Base-by-base conservation (phyloP, 2,113 vertebrate genomes). In the Lepidothrix coronata region DNA sequence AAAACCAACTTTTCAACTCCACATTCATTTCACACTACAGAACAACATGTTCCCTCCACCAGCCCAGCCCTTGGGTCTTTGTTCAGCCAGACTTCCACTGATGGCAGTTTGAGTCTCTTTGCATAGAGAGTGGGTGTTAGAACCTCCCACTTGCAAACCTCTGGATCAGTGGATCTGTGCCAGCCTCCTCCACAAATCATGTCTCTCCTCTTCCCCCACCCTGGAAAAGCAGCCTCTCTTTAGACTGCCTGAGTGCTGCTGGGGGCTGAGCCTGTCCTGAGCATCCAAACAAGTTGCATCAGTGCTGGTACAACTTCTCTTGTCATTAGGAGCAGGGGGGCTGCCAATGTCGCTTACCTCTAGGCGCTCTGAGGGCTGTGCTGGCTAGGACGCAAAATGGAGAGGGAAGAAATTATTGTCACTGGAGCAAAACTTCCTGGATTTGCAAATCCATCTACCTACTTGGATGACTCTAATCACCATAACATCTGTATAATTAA, bases 401-500 rank as follows among this genome's bases (percentile, higher is more conserved):
- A 93, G 25, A 11, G 30, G 48, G n/a, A 85, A 94, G 67, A 88
- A 93, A 59, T 67, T 67, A 85, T 65, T 96, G 73, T 66, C 39
- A 58, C 58, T 17, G 57, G 16, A 86, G 39, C 58, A 95, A 91
- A 91, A 78, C 90, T 89, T 96, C 80, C 76, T 57, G 91, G 49
- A 61, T 88, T 96, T 94, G 85, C 85, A 97, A 95, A 96, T 95
- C 46, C 33, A 22, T 72, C 70, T 92, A 49, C 86, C 54, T 89
- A 89, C 86, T 89, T 8, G 22, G 65, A 67, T 89, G 92, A 93
- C 86, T 86, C 52, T 82, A 84, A 92, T 94, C 80, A 95, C 49
- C 57, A 43, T 89, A 90, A 72, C 55, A 95, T 91, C 95, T 91
- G 61, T 95, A 68, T 96, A 96, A 97, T 95, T 92, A 85, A 92